Evolutionary conservation across 2,113 vertebrate species (phyloP).

Genomic region (Anarrhichthys ocellatus): DNA sequence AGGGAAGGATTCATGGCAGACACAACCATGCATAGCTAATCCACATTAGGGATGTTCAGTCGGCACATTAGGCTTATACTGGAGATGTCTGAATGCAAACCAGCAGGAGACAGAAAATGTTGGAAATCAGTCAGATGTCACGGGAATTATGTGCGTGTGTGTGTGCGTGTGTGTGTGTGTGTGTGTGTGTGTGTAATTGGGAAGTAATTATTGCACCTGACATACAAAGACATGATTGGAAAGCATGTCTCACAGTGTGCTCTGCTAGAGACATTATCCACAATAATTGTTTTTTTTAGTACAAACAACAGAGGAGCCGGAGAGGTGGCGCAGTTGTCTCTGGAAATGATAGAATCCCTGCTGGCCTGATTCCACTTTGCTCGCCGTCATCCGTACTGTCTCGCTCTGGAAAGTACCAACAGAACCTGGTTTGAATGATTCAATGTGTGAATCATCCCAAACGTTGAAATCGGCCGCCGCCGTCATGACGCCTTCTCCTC

Average conservation of each 20-base stretch:
- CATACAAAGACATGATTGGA: slow-evolving; percentile 7
- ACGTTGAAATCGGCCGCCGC: not conserved
- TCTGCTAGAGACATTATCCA: slow-evolving; percentile 17
- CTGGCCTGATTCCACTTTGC: not conserved
- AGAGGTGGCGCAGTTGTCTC: not conserved
- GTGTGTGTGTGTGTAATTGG: slow-evolving; percentile 2
- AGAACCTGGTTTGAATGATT: slow-evolving; percentile 6
- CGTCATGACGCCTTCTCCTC: not conserved
- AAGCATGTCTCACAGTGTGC: slow-evolving; percentile 1
- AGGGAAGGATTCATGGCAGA: slow-evolving; percentile 51
- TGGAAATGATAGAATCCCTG: not conserved
- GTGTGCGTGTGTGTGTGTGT: slow-evolving; percentile 24
- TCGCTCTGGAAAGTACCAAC: not conserved
- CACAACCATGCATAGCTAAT: slow-evolving; percentile 64
- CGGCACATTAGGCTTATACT: slow-evolving; percentile 55
- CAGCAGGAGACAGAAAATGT: slow-evolving; percentile 36
- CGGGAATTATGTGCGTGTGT: not conserved
- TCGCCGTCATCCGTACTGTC: not conserved
- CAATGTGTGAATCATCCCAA: not conserved
- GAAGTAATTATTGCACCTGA: slow-evolving; percentile 34
- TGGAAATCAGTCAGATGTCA: slow-evolving; percentile 61
- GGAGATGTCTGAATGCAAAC: slow-evolving; percentile 52
- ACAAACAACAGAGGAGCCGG: not conserved
- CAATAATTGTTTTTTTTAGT: not conserved
- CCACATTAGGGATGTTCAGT: slow-evolving; percentile 69